A percentile compares a stretch with the other conserved stretches of the same genome.
Conservation (phyloP, 2,888 invertebrate species). For the Habrosyne pyritoides region DNA sequence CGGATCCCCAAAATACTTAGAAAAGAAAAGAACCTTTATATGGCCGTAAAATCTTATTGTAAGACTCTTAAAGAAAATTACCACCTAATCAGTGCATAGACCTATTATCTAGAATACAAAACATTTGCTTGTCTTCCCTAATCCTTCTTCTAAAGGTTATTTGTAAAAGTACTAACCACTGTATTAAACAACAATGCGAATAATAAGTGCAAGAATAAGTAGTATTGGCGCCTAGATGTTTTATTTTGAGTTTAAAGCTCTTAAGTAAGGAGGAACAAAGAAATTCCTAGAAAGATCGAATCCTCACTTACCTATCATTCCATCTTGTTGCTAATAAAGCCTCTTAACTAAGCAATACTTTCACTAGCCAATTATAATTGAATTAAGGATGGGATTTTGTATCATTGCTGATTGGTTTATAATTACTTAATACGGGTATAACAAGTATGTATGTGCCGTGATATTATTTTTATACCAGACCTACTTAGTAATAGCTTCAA, state of each 20-base stretch:
- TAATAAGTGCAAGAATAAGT: no score
- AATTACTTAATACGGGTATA: neutral
- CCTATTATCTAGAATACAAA: slow-evolving; percentile 26
- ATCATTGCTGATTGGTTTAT: neutral
- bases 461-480: neutral
- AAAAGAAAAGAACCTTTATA: neutral
- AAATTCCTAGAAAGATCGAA: neutral
- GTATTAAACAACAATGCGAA: neutral
- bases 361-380: neutral
- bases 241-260: neutral
- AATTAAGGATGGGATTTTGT: neutral
- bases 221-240: neutral
- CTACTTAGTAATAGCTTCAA: neutral
- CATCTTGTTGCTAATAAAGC: neutral
- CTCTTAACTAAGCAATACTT: neutral
- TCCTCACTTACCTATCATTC: neutral
- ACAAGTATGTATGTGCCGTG: neutral
- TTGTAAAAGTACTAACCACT: neutral
- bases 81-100: neutral
- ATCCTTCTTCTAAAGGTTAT: slow-evolving; percentile 8
- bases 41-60: neutral
- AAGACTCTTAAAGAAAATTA: neutral
- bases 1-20: neutral
- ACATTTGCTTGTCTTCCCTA: slow-evolving; percentile 16
- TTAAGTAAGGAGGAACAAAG: neutral